Percentiles rank a stretch among this genome's conserved stretches.
Evolutionary conservation across 2,797 vertebrate species (phyloP).

Genomic region (Hemitrygon akajei): DNA sequence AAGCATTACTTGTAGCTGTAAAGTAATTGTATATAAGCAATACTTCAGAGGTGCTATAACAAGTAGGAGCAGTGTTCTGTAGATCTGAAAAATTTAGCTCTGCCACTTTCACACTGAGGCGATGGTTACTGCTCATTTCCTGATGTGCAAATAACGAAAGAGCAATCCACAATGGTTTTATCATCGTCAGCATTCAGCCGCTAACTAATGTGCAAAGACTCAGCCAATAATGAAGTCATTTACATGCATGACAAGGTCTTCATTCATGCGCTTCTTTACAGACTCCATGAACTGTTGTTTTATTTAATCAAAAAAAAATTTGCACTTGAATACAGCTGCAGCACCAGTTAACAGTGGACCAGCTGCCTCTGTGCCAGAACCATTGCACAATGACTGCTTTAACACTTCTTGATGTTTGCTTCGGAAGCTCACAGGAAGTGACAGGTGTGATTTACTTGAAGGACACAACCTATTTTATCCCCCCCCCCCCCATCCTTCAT

Average conservation of each 20-base stretch:
- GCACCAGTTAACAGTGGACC: slow-evolving; percentile 52
- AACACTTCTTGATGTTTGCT: slow-evolving; percentile 41
- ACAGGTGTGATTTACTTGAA: slow-evolving; percentile 40
- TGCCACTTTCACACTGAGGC: slow-evolving; percentile 15
- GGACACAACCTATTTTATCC: slow-evolving; percentile 5
- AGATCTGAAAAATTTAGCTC: neutral
- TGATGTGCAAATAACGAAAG: slow-evolving; percentile 52
- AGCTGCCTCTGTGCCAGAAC: slow-evolving; percentile 36
- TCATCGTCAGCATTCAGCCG: slow-evolving; percentile 43
- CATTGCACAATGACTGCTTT: slow-evolving; percentile 31
- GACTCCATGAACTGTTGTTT: slow-evolving; percentile 57
- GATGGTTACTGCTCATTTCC: slow-evolving; percentile 47
- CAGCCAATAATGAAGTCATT: slow-evolving; percentile 57
- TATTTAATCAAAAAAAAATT: slow-evolving; percentile 61
- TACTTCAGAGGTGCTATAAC: neutral
- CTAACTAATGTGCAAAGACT: slow-evolving; percentile 47
- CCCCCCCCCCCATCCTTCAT: neutral
- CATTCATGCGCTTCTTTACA: slow-evolving; percentile 51
- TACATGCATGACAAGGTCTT: slow-evolving; percentile 54
- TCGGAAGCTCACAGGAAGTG: slow-evolving; percentile 42
- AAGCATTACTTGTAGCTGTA: neutral
- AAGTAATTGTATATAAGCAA: neutral
- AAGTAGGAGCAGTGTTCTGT: neutral
- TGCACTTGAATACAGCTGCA: slow-evolving; percentile 56
- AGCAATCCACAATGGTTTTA: slow-evolving; percentile 44